A percentile compares a stretch with the other conserved stretches of the same genome.
Evolutionary conservation across 1,140 invertebrate genomes (phyloP).

Genomic region (Armadillidium nasatum): DNA sequence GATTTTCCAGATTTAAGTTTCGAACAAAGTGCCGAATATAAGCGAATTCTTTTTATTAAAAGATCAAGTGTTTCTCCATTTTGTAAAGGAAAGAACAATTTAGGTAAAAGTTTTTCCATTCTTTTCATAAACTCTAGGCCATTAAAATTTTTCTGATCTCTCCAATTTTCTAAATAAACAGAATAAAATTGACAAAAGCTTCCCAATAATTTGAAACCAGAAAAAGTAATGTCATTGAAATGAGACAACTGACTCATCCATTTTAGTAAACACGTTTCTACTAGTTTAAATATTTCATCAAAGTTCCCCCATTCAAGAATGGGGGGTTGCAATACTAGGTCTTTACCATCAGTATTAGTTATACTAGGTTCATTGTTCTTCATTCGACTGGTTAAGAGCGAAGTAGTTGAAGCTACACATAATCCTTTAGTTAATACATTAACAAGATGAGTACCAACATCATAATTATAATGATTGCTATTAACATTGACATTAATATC

Average conservation of each 20-base stretch:
- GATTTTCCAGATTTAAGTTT: conserved; percentile 8
- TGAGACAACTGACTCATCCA: conserved; percentile 33
- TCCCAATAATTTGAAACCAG: conserved; percentile 34
- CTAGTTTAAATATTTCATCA: conserved; percentile 18
- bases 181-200: conserved; percentile 33
- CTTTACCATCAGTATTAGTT: conserved; percentile 25
- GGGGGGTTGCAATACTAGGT: conserved; percentile 32
- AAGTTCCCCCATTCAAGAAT: conserved; percentile 32
- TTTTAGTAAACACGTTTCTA: conserved; percentile 35
- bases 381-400: conserved; percentile 29
- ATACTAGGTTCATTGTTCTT: conserved; percentile 31
- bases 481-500: conserved; percentile 33
- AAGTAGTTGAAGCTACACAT: conserved; percentile 35
- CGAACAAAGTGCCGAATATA: conserved; percentile 34
- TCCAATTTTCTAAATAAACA: conserved; percentile 36
- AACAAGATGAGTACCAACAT: conserved; percentile 36
- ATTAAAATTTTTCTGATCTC: conserved; percentile 31
- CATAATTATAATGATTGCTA: conserved; percentile 40
- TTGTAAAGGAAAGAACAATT: conserved; percentile 25
- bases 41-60: conserved; percentile 18
- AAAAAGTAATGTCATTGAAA: conserved; percentile 13
- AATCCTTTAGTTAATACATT: conserved; percentile 30
- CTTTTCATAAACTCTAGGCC: conserved; percentile 8
- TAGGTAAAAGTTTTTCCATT: conserved; percentile 28
- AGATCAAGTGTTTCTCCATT: conserved; percentile 4